Evolutionary conservation across 2,888 invertebrate genomes (phyloP).

Genomic region (Hybos culiciformis): DNA sequence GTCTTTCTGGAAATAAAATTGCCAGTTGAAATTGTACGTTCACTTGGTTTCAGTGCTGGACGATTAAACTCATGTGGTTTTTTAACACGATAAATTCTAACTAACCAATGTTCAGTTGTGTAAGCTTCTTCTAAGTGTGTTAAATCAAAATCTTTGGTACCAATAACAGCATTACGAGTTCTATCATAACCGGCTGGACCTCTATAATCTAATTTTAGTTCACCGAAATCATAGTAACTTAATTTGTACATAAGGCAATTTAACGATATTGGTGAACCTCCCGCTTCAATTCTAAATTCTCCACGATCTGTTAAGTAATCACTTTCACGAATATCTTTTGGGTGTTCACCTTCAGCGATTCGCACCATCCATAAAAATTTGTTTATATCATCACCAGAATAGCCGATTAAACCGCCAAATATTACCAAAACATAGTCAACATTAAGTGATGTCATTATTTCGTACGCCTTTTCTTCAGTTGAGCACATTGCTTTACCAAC

Average conservation of each 20-base stretch:
- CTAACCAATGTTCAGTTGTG: conserved; percentile 97
- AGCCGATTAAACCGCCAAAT: conserved; percentile 99
- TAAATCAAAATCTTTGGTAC: conserved; percentile 87
- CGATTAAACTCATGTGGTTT: conserved; percentile 89
- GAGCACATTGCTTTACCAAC: conserved; percentile 99
- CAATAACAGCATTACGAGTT: conserved; percentile 88
- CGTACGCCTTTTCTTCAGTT: conserved; percentile 92
- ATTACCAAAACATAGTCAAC: conserved; percentile 98
- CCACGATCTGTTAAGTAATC: conserved; percentile 94
- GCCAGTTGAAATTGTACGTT: conserved; percentile 55
- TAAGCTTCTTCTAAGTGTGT: conserved; percentile 95
- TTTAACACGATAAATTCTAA: conserved; percentile 93
- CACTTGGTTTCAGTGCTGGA: conserved; percentile 62
- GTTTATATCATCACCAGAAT: conserved; percentile 98
- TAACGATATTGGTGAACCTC: conserved; percentile 85
- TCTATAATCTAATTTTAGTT: conserved; percentile 59
- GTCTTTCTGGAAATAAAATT: conserved; percentile 78
- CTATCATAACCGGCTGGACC: conserved; percentile 91
- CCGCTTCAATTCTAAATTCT: conserved; percentile 90
- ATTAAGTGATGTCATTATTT: conserved; percentile 92
- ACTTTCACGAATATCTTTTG: conserved; percentile 91
- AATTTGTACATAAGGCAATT: conserved; percentile 99
- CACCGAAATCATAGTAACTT: conserved; percentile 87
- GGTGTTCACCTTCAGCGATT: conserved; percentile 99
- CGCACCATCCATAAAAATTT: conserved; percentile 99